These are phyloP conservation scores for Clangula hyemalis DNA, from an alignment of 2,797 vertebrate genomes.

Conservation along the genomic window DNA sequence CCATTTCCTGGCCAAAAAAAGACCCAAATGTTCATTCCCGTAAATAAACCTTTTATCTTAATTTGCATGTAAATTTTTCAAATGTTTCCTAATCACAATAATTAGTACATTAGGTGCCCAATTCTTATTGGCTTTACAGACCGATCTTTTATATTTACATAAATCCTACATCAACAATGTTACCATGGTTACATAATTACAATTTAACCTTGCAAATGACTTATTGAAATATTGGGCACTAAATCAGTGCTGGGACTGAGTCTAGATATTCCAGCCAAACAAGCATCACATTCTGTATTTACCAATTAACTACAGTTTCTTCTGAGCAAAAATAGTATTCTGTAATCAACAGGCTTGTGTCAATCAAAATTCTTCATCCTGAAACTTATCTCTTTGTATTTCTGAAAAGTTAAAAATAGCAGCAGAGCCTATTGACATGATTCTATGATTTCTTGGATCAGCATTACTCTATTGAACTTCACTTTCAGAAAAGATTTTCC, in stretches of 20 bases:
- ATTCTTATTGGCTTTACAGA: background rate
- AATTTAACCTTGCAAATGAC: background rate
- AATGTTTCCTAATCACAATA: background rate
- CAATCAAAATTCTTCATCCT: background rate
- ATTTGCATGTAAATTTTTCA: background rate
- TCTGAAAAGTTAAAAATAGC: background rate
- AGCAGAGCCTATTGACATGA: background rate
- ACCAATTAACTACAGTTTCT: background rate
- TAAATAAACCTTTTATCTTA: background rate
- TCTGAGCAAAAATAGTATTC: background rate
- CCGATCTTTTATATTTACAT: background rate
- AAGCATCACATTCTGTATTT: background rate
- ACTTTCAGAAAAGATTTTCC: background rate
- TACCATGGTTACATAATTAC: background rate
- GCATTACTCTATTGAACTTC: background rate
- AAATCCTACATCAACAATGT: background rate
- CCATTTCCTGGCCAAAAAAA: background rate
- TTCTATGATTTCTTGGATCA: background rate
- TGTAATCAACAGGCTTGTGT: background rate
- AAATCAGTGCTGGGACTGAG: background rate
- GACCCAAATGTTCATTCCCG: background rate
- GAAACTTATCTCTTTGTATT: background rate
- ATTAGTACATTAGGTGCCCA: background rate
- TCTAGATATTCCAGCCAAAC: background rate
- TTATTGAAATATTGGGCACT: background rate